Evolutionary conservation across 2,113 vertebrate species (phyloP).

Genomic region (Deroptyus accipitrinus): DNA sequence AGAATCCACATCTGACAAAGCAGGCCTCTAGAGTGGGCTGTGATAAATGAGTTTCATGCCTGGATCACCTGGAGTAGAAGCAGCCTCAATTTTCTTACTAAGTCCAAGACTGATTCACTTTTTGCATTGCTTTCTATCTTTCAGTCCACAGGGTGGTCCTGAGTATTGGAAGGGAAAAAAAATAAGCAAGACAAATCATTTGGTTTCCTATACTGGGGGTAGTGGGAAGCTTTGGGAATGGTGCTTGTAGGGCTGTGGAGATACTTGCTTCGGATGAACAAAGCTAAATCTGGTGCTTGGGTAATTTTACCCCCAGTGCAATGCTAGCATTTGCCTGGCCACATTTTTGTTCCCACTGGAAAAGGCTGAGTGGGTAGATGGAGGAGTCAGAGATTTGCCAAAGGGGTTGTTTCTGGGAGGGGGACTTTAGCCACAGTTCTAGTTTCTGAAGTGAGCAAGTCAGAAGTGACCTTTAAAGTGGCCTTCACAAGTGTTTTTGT

Average conservation of each 20-base stretch:
- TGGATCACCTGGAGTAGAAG: neutral
- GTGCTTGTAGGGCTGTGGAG: neutral
- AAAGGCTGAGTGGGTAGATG: neutral
- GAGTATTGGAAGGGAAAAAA: neutral
- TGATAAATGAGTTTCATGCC: neutral
- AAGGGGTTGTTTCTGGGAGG: neutral
- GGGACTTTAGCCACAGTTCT: neutral
- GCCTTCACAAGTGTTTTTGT: neutral
- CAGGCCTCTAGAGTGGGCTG: neutral
- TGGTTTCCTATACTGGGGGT: neutral
- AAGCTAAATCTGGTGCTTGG: neutral
- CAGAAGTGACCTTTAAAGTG: no score
- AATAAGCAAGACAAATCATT: neutral
- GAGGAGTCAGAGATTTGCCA: neutral
- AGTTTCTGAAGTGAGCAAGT: neutral
- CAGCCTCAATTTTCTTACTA: neutral
- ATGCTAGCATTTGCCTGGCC: neutral
- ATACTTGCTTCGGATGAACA: neutral
- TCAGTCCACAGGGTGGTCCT: neutral
- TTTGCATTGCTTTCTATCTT: neutral
- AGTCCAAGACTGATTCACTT: neutral
- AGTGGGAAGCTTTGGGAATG: neutral
- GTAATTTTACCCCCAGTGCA: neutral
- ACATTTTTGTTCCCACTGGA: neutral
- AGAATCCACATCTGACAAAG: neutral